A percentile compares a stretch with the other conserved stretches of the same genome.
Conservation (phyloP, 2,797 vertebrate genomes). For the Muraenolepis orangiensis region DNA sequence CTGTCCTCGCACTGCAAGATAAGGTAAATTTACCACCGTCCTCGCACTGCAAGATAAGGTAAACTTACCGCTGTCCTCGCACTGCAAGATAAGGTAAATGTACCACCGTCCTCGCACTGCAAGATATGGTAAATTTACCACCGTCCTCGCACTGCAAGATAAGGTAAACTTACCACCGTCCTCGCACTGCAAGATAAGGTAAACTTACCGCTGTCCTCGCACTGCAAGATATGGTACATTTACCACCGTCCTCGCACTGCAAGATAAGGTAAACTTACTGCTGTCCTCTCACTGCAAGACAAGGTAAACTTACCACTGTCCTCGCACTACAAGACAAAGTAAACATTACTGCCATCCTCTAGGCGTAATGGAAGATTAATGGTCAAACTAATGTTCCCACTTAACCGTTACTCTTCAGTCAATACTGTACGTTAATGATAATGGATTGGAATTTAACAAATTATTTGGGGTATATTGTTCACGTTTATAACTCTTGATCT, state of each 20-base stretch:
- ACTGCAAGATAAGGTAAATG: too few species aligned
- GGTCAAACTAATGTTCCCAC: not conserved
- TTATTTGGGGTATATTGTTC: not conserved
- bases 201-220: constrained; percentile 13
- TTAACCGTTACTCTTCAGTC: not conserved
- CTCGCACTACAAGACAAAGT: not conserved
- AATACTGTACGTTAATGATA: not conserved
- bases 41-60: constrained; percentile 91
- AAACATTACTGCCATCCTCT: too few species aligned
- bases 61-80: constrained; percentile 13
- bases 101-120: constrained; percentile 84
- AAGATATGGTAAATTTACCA: constrained; percentile 81
- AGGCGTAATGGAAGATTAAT: not conserved
- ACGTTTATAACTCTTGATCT: not conserved
- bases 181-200: constrained; percentile 91
- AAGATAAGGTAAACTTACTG: constrained; percentile 81
- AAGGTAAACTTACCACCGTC: constrained; percentile 78
- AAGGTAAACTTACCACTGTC: too few species aligned
- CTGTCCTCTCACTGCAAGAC: not conserved
- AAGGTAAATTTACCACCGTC: constrained; percentile 78
- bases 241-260: constrained; percentile 84
- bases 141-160: not conserved
- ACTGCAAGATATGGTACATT: too few species aligned
- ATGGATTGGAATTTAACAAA: not conserved
- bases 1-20: not conserved